A percentile compares a stretch with the other conserved stretches of the same genome.
These are phyloP conservation scores for Cartodere bifasciata DNA, from an alignment of 2,888 invertebrate species.

Conservation along the genomic window DNA sequence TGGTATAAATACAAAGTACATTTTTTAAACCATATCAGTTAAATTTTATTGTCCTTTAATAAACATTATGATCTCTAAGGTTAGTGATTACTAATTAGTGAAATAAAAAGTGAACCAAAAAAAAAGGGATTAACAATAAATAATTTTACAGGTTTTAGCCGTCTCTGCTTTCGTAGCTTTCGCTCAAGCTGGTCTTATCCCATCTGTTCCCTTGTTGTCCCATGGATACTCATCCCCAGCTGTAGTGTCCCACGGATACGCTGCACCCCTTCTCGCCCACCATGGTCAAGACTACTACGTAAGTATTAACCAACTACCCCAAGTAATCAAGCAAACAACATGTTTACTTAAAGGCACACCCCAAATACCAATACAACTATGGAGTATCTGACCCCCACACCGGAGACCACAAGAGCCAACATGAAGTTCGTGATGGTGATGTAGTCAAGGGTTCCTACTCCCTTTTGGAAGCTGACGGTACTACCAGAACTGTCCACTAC, in stretches of 20 bases:
- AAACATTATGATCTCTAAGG: too few relatives aligned
- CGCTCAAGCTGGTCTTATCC: background rate
- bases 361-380: slow-evolving; percentile 43
- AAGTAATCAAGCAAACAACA: background rate
- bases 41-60: too few relatives aligned
- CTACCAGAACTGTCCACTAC: slow-evolving; percentile 50
- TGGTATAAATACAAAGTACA: too few relatives aligned
- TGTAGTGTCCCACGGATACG: slow-evolving; percentile 2
- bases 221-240: slow-evolving; percentile 3
- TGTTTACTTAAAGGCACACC: slow-evolving; percentile 34
- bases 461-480: slow-evolving; percentile 49
- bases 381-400: slow-evolving; percentile 44
- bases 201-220: slow-evolving; percentile 5
- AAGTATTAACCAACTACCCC: background rate
- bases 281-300: background rate
- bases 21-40: too few relatives aligned
- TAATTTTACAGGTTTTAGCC: background rate
- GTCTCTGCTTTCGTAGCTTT: background rate
- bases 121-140: too few relatives aligned
- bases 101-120: too few relatives aligned
- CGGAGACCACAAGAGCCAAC: slow-evolving; percentile 42
- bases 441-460: slow-evolving; percentile 49
- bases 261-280: background rate
- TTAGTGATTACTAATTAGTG: background rate
- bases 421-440: slow-evolving; percentile 43